Evolutionary conservation across 2,797 vertebrate species (phyloP).

Genomic region (Enteromius viviparus): DNA sequence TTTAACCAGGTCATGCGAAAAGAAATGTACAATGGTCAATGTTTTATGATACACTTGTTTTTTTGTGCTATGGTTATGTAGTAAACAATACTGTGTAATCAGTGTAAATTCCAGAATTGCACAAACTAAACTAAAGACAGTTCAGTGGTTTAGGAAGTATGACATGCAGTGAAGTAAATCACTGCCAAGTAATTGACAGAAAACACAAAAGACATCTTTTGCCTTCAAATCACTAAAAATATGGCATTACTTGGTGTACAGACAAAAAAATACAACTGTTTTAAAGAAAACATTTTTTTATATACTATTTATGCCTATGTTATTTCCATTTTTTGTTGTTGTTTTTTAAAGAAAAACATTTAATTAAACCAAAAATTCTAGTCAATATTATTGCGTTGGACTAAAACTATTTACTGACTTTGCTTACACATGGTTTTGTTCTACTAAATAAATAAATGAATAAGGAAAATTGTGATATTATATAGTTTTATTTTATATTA

Average conservation of each 20-base stretch:
- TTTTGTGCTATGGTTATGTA: background rate
- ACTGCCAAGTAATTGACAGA: background rate
- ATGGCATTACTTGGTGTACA: background rate
- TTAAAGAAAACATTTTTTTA: background rate
- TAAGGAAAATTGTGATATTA: too few relatives aligned
- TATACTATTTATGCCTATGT: background rate
- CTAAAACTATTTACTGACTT: too few relatives aligned
- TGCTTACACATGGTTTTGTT: too few relatives aligned
- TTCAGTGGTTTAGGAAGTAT: background rate
- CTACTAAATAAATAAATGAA: too few relatives aligned
- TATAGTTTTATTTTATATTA: too few relatives aligned
- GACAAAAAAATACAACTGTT: background rate
- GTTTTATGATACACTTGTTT: background rate
- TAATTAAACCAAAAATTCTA: too few relatives aligned
- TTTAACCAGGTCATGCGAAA: background rate
- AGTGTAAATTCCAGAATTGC: background rate
- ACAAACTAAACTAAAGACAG: background rate
- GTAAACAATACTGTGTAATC: background rate
- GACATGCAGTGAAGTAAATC: background rate
- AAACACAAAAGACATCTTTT: background rate
- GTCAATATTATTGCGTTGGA: too few relatives aligned
- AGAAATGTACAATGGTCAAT: background rate
- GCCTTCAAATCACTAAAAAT: background rate
- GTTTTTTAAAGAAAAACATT: too few relatives aligned
- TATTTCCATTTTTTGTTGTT: too few relatives aligned